Base-by-base conservation (phyloP, 2,797 vertebrate species). In the Pangasius sanitwongsei region DNA sequence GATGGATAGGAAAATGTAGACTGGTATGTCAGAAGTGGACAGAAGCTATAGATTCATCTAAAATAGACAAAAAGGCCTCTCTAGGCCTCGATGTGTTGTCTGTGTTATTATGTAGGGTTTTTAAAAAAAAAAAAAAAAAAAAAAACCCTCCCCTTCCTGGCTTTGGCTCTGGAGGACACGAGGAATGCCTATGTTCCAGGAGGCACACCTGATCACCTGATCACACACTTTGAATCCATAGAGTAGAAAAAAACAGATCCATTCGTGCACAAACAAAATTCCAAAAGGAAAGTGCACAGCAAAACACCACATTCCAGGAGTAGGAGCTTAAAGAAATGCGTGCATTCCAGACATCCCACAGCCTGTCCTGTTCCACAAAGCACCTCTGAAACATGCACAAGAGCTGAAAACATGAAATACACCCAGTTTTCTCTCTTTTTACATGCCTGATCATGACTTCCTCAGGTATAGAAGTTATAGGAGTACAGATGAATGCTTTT, bases 231-330 rank as follows among this genome's bases (percentile, higher is more conserved):
- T 53, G 55, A 34, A 88, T 91, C 90, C 83, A 87, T 82, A 48
- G 82, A 65, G 4, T 70, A 34, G 11, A 48, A n/a, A 83, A 83
- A 81, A 70, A 82, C 50, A 61, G 23, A 67, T 72, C 41, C 44
- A 85, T 83, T 88, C 61, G 50, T 83, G 69, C 55, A 87, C 86
- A 85, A 87, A 88, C 61, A 80, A 70, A 70, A 23, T 50, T 84
- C 86, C 87, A 61, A 20, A 67, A 88, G 90, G 74, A 90, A 89
- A 91, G 88, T 86, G 81, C 77, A 63, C 74, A 87, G 84, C 83
- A 83, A 87, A 90, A 90, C 31, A 41, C 11, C 75, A 86, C 89
- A 92, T 90, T 90, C 87, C 88, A 87, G 65, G 85, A 86, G 91
- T 92, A 82, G 87, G 89, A 89, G 89, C 88, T 87, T 57, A 83